phyloP scores from a whole-genome alignment of 2,113 vertebrate species.

The Leptocoma aspasia region DNA sequence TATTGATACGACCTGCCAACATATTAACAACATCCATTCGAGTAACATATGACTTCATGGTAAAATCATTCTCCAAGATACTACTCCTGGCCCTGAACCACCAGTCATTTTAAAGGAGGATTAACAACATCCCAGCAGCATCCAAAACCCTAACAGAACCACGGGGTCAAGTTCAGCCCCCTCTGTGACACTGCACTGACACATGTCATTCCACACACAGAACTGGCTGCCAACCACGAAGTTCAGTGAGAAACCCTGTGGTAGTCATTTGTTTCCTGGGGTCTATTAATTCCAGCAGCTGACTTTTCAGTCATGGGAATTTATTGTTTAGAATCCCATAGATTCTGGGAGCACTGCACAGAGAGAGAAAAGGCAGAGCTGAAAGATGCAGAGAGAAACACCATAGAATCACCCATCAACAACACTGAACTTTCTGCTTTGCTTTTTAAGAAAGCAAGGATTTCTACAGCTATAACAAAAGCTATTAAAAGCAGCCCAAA shows the following conservation, averaged over 20 bases:
- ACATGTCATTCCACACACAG: fast-evolving
- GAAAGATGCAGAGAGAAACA: neutral
- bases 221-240: neutral
- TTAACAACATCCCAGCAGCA: neutral
- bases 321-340: neutral
- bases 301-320: neutral
- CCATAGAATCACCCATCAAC: neutral
- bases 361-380: neutral
- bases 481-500: neutral
- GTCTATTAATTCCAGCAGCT: neutral
- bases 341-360: neutral
- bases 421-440: neutral
- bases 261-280: neutral
- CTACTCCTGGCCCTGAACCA: neutral
- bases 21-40: neutral
- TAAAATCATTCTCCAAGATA: neutral
- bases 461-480: neutral
- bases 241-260: neutral
- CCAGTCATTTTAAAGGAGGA: neutral
- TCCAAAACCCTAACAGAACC: neutral
- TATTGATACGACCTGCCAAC: neutral
- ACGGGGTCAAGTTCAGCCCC: neutral
- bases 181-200: neutral
- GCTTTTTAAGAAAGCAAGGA: neutral
- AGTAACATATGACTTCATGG: neutral